Evolutionary conservation across 2,113 vertebrate species (phyloP).

Genomic region (Donacobius atricapilla): DNA sequence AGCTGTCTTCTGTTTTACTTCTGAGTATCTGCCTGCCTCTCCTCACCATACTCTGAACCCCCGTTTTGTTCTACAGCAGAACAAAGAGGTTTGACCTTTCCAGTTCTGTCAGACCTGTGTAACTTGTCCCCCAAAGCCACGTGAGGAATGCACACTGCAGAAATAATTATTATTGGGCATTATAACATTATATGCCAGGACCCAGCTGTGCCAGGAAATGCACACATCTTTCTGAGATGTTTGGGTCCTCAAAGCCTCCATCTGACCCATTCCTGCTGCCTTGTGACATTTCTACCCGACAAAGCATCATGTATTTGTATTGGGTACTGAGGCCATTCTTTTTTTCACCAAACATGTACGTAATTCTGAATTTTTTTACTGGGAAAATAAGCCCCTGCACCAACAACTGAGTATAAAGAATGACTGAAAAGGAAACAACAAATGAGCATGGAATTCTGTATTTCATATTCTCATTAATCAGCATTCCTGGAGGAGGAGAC

Average conservation of each 20-base stretch:
- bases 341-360: not conserved
- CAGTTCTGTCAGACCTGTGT: not conserved
- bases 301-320: not conserved
- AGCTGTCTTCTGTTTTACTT: not conserved
- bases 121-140: not conserved
- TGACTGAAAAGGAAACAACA: not conserved
- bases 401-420: not conserved
- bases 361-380: not conserved
- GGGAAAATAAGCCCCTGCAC: not conserved
- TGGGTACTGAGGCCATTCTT: not conserved
- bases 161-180: not conserved
- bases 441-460: not conserved
- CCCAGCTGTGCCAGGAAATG: not conserved
- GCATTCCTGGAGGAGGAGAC: not conserved
- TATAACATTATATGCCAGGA: not conserved
- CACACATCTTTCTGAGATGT: not conserved
- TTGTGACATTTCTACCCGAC: not conserved
- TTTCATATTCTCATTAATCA: constrained; percentile 31
- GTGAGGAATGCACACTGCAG: not conserved
- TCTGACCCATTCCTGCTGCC: not conserved
- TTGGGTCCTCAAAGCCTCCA: not conserved
- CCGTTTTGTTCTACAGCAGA: not conserved
- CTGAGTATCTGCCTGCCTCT: not conserved
- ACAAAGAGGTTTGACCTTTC: fast-evolving
- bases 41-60: not conserved